Evolutionary conservation across 2,113 vertebrate species (phyloP), one percentile per base, ranked within the genome.

Genomic region (Stigmatopora nigra): DNA sequence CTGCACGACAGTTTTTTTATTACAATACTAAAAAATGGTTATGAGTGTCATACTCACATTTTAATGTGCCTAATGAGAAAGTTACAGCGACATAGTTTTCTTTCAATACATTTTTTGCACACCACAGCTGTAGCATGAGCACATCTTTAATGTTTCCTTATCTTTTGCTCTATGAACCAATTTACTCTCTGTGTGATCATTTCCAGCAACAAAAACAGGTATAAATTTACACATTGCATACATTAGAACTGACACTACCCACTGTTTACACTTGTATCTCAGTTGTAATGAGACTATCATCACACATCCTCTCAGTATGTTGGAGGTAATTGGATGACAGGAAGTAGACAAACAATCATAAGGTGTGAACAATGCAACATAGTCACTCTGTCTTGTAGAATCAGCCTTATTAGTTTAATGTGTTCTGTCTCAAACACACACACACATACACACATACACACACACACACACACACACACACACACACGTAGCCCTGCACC

Each of bases 211-310:
- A 48, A 46, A 67, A 59, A 20, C 17, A 63, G 61, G 48, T 52
- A 76, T 47, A 4, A 16, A 64, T 62, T 31, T 19, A 22, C 20
- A 22, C 51, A 22, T 53, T 56, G 5, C 53, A 31, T 31, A 56
- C 10, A 13, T 7, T 22, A 56, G 22, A 22, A 36, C n/a, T 36
- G 31, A 38, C 35, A 38, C 58, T 44, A 44, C 4, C 3, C 7
- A n/a, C 38, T 61, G 58, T 61, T 61, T 61, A 61, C 63, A 63
- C 71, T 75, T 66, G 31, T 69, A 47, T 78, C 65, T 73, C 72
- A 71, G 72, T 66, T 79, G 67, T 82, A 79, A 82, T 82, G 78
- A 85, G 78, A 74, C 41, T 46, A 68, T 78, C 66, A 47, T 70
- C 45, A 64, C 71, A 64, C 69, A 78, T 68, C 72, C 69, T 63